These are phyloP conservation scores for Dryobota labecula DNA, from an alignment of 2,888 invertebrate species.

Conservation along the genomic window DNA sequence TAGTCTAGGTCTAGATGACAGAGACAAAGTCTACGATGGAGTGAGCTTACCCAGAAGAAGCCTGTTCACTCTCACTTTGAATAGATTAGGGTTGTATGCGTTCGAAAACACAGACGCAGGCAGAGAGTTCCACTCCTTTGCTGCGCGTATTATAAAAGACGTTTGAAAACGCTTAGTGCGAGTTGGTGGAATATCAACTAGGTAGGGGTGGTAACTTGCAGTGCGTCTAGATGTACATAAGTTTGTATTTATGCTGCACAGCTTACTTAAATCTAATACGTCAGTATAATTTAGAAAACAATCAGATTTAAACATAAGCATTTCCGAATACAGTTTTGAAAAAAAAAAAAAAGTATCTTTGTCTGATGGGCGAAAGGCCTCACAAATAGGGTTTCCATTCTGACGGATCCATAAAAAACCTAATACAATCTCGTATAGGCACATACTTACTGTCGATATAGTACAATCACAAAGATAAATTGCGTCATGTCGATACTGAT, in stretches of 20 bases:
- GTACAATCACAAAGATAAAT: constrained; percentile 70
- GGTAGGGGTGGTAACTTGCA: too few species aligned
- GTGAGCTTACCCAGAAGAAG: too few species aligned
- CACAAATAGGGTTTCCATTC: constrained; percentile 59
- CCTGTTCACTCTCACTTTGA: too few species aligned
- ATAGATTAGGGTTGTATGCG: too few species aligned
- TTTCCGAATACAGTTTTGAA: constrained; percentile 21
- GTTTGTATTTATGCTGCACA: not conserved
- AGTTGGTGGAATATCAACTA: too few species aligned
- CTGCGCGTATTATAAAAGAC: too few species aligned
- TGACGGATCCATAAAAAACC: constrained; percentile 59
- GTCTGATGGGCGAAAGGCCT: constrained; percentile 48
- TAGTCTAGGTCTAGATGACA: too few species aligned
- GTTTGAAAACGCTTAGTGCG: too few species aligned
- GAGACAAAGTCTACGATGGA: too few species aligned
- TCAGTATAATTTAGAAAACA: constrained; percentile 16
- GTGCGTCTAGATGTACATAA: too few species aligned
- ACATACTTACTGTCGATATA: constrained; percentile 66
- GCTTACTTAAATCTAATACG: not conserved
- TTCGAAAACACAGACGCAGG: too few species aligned
- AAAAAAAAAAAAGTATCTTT: constrained; percentile 41
- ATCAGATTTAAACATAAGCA: constrained; percentile 30
- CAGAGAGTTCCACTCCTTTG: too few species aligned
- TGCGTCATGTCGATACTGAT: constrained; percentile 67
- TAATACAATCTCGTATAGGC: constrained; percentile 67